Base-by-base conservation (phyloP, 2,888 invertebrate genomes). In the Drosophila anomelani region DNA sequence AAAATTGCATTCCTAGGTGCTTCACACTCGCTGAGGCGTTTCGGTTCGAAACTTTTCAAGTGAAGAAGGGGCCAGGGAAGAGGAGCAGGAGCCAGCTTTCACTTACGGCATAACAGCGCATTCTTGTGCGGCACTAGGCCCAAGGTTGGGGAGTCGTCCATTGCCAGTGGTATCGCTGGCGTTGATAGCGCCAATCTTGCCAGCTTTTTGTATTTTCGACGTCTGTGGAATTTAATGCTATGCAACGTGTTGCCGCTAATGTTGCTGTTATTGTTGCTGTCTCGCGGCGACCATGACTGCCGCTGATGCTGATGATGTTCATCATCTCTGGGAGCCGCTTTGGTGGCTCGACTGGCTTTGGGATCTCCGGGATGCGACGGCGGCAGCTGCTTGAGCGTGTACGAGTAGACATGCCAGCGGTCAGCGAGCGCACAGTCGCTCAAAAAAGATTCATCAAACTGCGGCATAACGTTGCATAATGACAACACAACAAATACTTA, bases 381-480 rank as follows among this genome's bases (percentile, higher is more conserved):
- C 7, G 55, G 63, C 62, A 62, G 60, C 60, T 86, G 87, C 58
- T 81, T 78, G 34, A 85, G 75, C 55, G 90, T 89, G 78, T 91
- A 91, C 47, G 91, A 91, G 62, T 89, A 89, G 69, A 89, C 78
- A 75, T 83, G 90, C 77, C 86, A 89, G 58, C 89, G 89, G 69
- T 92, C 91, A 32, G 88, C 89, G 47, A 88, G 80, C 63, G 87
- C 92, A 67, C 91, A 92, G 75, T 91, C 91, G 71, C 82, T 87
- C 67, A 92, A 80, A 82, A 92, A 92, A 80, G 92, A 84, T 80
- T 92, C 92, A 86, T 92, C 92, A 80, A 92, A 92, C 72, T 91
- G 83, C 80, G 92, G 92, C 83, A 83, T 61, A 26, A 15, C 15
- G 51, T 83, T 64, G 61, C 90, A 91, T 92, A 58, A 61, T 71